Evolutionary conservation across 2,113 vertebrate genomes (phyloP).

Genomic region (Microcebus murinus): DNA sequence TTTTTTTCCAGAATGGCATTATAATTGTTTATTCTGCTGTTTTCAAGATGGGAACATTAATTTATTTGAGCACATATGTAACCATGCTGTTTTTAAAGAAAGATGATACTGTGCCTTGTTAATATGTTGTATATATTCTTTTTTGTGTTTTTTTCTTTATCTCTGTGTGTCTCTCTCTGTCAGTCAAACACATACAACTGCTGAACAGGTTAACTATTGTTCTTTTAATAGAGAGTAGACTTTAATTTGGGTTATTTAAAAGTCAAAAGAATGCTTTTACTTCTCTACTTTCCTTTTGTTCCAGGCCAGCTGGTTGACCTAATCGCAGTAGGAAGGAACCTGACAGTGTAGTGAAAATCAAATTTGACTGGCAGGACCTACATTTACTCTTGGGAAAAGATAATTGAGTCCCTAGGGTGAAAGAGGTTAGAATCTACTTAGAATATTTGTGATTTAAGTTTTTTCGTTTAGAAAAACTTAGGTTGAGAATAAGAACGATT

Average conservation of each 20-base stretch:
- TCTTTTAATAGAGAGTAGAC: conserved; percentile 7
- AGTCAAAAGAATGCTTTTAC: background rate
- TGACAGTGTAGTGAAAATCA: conserved; percentile 33
- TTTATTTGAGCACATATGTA: background rate
- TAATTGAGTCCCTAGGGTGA: background rate
- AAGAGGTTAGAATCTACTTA: conserved; percentile 6
- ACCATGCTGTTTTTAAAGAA: conserved; percentile 21
- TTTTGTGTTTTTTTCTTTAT: background rate
- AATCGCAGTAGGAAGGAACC: background rate
- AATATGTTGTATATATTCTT: background rate
- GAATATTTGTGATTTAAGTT: background rate
- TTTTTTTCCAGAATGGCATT: background rate
- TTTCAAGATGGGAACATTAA: background rate
- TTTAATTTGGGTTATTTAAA: conserved; percentile 26
- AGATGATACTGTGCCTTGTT: background rate
- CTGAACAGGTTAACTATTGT: background rate
- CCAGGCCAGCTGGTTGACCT: background rate
- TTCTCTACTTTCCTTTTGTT: background rate
- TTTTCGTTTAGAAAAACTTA: background rate
- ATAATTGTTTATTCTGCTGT: background rate
- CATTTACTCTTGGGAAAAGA: conserved; percentile 5
- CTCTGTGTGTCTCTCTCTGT: background rate
- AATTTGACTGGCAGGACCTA: background rate
- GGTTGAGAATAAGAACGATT: background rate
- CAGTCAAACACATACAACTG: background rate